These are phyloP conservation scores for Spondyliosoma cantharus DNA, from an alignment of 2,797 vertebrate species.

Conservation along the genomic window DNA sequence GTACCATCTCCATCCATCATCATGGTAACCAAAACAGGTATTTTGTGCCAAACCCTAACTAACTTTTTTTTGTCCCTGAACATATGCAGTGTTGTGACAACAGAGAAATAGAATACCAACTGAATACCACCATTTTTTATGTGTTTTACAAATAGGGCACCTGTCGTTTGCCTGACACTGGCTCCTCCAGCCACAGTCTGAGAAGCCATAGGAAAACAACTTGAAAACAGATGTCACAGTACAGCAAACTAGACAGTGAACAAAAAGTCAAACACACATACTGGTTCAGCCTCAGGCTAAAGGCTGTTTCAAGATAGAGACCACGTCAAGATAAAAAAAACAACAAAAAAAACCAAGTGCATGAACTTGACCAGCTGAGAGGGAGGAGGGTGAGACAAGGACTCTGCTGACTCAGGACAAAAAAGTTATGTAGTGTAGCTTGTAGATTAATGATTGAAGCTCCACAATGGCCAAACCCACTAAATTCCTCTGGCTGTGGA, in stretches of 20 bases:
- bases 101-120: too few species aligned
- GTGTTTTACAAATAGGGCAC: too few species aligned
- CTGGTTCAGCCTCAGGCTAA: slow-evolving; percentile 23
- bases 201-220: slow-evolving; percentile 13
- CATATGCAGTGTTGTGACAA: too few species aligned
- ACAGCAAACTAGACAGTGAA: slow-evolving; percentile 16
- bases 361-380: slow-evolving; percentile 47
- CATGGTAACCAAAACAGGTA: too few species aligned
- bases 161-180: slow-evolving; percentile 1
- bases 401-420: slow-evolving; percentile 65
- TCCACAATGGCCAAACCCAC: slow-evolving; percentile 40
- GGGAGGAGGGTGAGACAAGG: slow-evolving; percentile 48
- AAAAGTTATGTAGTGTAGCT: slow-evolving; percentile 59
- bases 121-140: too few species aligned
- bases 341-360: slow-evolving; percentile 37
- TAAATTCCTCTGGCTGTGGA: slow-evolving; percentile 35
- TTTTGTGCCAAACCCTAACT: too few species aligned
- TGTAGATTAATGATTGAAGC: slow-evolving; percentile 69
- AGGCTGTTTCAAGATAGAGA: slow-evolving; percentile 24
- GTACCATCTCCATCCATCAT: too few species aligned
- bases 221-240: slow-evolving; percentile 26
- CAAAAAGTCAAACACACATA: slow-evolving; percentile 13
- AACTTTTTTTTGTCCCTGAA: too few species aligned
- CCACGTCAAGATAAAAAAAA: slow-evolving; percentile 25
- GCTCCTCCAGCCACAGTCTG: neutral